These are phyloP conservation scores for Polylopha cassiicola DNA, from an alignment of 2,888 invertebrate species.

Conservation along the genomic window DNA sequence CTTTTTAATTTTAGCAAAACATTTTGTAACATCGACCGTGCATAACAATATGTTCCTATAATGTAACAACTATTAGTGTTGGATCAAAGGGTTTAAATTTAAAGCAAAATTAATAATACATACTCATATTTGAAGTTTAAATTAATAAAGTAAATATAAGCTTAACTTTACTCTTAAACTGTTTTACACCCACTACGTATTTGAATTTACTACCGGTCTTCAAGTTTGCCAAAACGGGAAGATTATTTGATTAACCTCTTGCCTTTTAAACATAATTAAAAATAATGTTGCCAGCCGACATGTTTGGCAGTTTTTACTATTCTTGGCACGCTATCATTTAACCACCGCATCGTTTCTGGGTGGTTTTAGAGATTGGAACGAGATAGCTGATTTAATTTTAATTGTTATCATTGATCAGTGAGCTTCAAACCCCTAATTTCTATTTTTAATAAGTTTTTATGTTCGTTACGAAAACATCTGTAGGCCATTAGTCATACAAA, in stretches of 20 bases:
- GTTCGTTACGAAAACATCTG: constrained; percentile 49
- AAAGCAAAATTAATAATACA: no score
- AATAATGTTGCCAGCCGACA: constrained; percentile 5
- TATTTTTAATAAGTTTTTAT: constrained; percentile 57
- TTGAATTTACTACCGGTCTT: no score
- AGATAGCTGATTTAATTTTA: constrained; percentile 61
- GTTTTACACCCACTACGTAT: no score
- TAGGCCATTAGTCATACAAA: constrained; percentile 60
- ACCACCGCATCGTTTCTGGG: constrained; percentile 50
- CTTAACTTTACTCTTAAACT: no score
- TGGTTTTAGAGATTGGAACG: constrained; percentile 50
- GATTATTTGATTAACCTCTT: constrained; percentile 13
- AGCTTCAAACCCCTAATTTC: constrained; percentile 66
- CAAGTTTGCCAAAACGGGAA: no score
- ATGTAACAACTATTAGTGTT: no score
- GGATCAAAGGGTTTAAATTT: no score
- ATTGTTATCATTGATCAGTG: constrained; percentile 61
- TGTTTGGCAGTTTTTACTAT: constrained; percentile 6
- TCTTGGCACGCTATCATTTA: constrained; percentile 11
- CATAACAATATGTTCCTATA: no score
- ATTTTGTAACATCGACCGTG: no score
- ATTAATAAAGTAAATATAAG: no score
- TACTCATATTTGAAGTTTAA: no score
- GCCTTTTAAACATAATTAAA: constrained; percentile 9
- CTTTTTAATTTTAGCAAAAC: no score